A percentile compares a stretch with the other conserved stretches of the same genome.
phyloP scores from a whole-genome alignment of 2,888 invertebrate genomes.

The Caenorhabditis sp. region DNA sequence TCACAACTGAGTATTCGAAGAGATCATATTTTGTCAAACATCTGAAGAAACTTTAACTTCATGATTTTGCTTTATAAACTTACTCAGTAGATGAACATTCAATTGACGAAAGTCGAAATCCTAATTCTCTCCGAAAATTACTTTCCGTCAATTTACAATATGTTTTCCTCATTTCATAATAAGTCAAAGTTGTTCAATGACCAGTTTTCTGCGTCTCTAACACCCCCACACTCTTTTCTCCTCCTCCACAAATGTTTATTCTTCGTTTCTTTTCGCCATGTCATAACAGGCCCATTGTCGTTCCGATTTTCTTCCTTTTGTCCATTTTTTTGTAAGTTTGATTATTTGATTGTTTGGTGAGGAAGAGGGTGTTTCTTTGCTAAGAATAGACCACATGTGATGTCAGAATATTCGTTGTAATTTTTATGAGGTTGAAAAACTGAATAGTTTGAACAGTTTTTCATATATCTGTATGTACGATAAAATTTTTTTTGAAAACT shows the following conservation, averaged over 20 bases:
- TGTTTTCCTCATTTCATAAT: neutral
- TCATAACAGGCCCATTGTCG: neutral
- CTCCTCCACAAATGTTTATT: slow-evolving; percentile 8
- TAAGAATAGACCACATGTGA: too few species aligned
- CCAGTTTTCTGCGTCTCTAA: neutral
- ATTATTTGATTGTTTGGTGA: neutral
- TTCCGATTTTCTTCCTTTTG: neutral
- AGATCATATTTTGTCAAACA: too few species aligned
- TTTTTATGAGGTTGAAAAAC: too few species aligned
- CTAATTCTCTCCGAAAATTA: neutral
- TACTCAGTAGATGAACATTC: too few species aligned
- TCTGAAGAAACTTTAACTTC: too few species aligned
- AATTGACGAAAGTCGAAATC: neutral
- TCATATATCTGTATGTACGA: too few species aligned
- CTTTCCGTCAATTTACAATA: neutral
- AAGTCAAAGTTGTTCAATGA: neutral
- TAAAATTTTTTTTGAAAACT: too few species aligned
- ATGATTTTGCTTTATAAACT: too few species aligned
- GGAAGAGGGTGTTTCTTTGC: neutral
- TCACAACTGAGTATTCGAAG: too few species aligned
- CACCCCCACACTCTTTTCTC: neutral
- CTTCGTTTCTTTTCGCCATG: slow-evolving; percentile 5
- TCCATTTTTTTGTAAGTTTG: neutral
- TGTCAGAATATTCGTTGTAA: too few species aligned
- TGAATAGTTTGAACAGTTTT: too few species aligned